Conservation (phyloP, 2,797 vertebrate genomes). For the Vespertilio murinus region DNA sequence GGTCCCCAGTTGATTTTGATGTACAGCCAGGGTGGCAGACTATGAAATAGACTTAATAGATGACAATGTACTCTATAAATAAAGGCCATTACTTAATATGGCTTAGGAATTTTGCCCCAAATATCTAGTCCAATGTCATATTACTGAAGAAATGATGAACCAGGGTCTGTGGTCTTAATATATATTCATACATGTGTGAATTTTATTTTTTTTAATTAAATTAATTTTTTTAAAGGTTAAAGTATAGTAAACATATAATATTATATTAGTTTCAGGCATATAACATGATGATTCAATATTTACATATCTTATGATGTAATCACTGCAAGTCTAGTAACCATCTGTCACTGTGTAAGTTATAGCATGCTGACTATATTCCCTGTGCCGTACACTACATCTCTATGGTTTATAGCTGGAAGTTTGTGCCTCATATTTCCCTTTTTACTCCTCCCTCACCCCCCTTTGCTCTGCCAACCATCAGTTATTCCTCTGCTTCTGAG, state of each 20-base stretch:
- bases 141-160: background rate
- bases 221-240: background rate
- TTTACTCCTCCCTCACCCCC: background rate
- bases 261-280: background rate
- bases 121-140: background rate
- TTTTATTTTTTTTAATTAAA: background rate
- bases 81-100: background rate
- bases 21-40: background rate
- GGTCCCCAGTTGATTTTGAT: background rate
- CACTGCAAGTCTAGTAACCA: background rate
- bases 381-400: background rate
- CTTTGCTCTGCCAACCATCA: background rate
- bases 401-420: background rate
- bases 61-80: background rate
- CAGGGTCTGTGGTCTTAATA: background rate
- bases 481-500: background rate
- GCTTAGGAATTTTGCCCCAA: background rate
- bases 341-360: background rate
- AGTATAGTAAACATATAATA: background rate
- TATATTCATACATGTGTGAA: background rate
- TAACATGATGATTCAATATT: background rate
- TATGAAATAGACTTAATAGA: background rate
- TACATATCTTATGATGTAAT: background rate
- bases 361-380: background rate
- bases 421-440: background rate